These are phyloP conservation scores for Phrynosoma blainvillii DNA, from an alignment of 2,113 vertebrate genomes.

Conservation along the genomic window DNA sequence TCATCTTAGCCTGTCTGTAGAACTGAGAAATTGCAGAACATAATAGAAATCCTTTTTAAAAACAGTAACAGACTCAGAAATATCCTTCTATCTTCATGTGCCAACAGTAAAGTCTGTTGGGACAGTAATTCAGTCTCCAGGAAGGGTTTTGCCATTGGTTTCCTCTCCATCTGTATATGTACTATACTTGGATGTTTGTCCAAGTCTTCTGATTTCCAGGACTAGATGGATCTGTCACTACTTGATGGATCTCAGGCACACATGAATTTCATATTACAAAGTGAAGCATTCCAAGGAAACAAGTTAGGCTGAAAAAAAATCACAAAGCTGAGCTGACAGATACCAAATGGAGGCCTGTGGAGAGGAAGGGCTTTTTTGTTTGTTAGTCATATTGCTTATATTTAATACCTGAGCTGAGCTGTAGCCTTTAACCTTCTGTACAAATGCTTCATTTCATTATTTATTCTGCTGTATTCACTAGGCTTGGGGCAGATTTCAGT, in stretches of 20 bases:
- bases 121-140: not conserved
- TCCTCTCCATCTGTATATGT: not conserved
- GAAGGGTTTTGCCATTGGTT: not conserved
- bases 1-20: not conserved
- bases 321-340: not conserved
- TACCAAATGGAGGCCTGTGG: not conserved
- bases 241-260: conserved; percentile 43
- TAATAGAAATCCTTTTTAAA: not conserved
- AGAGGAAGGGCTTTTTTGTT: not conserved
- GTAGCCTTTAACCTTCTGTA: not conserved
- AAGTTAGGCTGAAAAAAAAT: not conserved
- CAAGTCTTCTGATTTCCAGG: not conserved
- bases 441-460: not conserved
- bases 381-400: not conserved
- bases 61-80: not conserved
- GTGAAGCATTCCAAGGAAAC: conserved; percentile 1
- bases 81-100: not conserved
- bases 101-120: not conserved
- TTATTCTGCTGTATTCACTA: not conserved
- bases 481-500: not conserved
- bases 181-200: not conserved
- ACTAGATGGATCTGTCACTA: not conserved
- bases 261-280: conserved; percentile 31
- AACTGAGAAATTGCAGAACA: not conserved
- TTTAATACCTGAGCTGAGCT: not conserved